A percentile compares a stretch with the other conserved stretches of the same genome.
These are phyloP conservation scores for Drosophila simulans DNA, from an alignment of 1,140 invertebrate genomes.

Conservation along the genomic window DNA sequence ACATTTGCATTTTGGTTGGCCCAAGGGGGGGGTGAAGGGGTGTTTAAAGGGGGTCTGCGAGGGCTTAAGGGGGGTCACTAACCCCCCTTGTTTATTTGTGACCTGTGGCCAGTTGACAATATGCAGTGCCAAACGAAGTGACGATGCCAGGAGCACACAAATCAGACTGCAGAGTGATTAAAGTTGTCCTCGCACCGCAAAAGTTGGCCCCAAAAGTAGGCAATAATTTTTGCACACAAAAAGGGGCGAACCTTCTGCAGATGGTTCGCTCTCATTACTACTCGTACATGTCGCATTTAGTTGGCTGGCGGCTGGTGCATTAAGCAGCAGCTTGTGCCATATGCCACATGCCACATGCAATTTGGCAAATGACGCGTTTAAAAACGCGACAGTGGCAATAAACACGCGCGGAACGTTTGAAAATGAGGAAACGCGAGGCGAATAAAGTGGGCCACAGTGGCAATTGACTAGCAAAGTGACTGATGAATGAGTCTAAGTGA, in stretches of 20 bases:
- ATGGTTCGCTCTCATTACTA: conserved; percentile 28
- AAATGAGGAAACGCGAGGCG: conserved; percentile 22
- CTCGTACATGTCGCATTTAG: conserved; percentile 31
- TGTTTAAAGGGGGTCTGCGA: not conserved
- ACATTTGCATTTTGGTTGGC: conserved; percentile 44
- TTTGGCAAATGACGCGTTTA: conserved; percentile 23
- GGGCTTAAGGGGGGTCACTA: not conserved
- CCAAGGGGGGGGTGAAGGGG: not conserved
- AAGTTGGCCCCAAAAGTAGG: conserved; percentile 34
- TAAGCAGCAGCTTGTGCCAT: conserved; percentile 27
- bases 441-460: not conserved
- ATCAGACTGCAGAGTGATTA: conserved; percentile 51
- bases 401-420: conserved; percentile 18
- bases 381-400: conserved; percentile 8
- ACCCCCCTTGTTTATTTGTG: conserved; percentile 32
- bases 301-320: conserved; percentile 14
- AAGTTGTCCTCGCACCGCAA: conserved; percentile 35
- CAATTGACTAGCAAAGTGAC: not conserved
- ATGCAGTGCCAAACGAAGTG: conserved; percentile 21
- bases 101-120: conserved; percentile 39
- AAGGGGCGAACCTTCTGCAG: not conserved
- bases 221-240: conserved; percentile 18
- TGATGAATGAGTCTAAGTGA: not conserved
- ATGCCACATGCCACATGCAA: conserved; percentile 27
- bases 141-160: conserved; percentile 33